Base-by-base conservation (phyloP, 2,888 invertebrate species). In the Hoplodrina ambigua region DNA sequence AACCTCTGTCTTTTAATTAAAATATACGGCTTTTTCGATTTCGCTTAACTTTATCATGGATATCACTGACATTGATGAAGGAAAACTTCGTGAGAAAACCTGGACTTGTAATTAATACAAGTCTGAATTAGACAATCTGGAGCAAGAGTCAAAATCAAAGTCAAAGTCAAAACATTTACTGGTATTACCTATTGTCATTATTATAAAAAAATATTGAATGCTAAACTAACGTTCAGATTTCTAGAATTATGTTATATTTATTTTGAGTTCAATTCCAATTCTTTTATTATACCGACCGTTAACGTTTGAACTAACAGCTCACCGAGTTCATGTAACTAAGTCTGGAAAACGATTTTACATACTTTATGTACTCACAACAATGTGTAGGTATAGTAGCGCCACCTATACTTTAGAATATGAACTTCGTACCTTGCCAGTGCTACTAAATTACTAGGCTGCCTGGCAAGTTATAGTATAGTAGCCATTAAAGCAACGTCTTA, bases 301-400 rank as follows among this genome's bases (percentile, higher is more conserved):
- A 46, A 46, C 4, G 17, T 15, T 46, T 17, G 11, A 46, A 46
- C 46, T 4, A 17, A 17, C 46, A 41, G 3, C 13, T 41, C 41
- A 13, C 41, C 4, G 8, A 41, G 41, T 41, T 41, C 46, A 17
- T 44, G 15, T 4, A 15, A 4, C 15, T 44, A 15, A 44, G 41
- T 11, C 10, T 1, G 5, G 15, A 44, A 44, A 46, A 46, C 0
- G 15, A 5, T 46, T 46, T 46, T 17, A 46, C 5, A 46, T 17
- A 15, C 15, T 46, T n/a, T n/a, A n/a, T n/a, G 2, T 11, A 4
- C 41, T 41, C 13, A 41, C 0, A 13, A 3, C 41, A 41, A 41
- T 41, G 41, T 52, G 15, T 19, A n/a, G n/a, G n/a, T n/a, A 71
- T 19, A 20, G 0, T n/a, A 70, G 46, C 57, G 72, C 72, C 78